phyloP scores from a whole-genome alignment of 2,797 vertebrate genomes.

The Nyctibius grandis region DNA sequence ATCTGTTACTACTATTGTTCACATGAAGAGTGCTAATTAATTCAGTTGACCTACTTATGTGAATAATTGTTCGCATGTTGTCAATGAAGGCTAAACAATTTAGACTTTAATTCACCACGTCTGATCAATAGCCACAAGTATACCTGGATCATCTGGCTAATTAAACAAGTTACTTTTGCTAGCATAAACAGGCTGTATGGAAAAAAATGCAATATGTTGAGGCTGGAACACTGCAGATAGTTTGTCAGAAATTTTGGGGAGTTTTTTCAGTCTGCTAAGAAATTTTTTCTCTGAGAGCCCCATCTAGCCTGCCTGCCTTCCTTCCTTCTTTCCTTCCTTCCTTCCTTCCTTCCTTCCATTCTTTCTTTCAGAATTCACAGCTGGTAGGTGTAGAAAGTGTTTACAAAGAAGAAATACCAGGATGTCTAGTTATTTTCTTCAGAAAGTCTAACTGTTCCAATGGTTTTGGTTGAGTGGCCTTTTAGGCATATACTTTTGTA shows the following conservation, averaged over 20 bases:
- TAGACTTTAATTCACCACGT: neutral
- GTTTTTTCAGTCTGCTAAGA: neutral
- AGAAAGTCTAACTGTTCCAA: neutral
- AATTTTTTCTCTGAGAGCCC: neutral
- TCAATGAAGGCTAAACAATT: neutral
- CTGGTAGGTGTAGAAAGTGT: neutral
- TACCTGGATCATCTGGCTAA: neutral
- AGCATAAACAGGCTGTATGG: accelerated
- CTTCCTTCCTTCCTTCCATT: no score
- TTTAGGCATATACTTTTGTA: neutral
- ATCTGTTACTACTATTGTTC: neutral
- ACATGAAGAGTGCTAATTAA: neutral
- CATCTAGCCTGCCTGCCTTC: no score
- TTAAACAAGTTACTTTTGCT: neutral
- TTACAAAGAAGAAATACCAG: neutral
- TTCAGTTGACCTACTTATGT: neutral
- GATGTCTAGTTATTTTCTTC: neutral
- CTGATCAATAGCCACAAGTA: neutral
- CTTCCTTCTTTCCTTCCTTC: neutral
- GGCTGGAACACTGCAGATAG: neutral
- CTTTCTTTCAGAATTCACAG: neutral
- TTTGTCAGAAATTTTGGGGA: neutral
- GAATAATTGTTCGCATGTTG: neutral
- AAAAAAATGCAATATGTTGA: neutral
- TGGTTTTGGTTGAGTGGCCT: neutral